Evolutionary conservation across 2,888 invertebrate genomes (phyloP), one percentile per base, ranked within the genome.

Genomic region (Calliphora vomitoria): DNA sequence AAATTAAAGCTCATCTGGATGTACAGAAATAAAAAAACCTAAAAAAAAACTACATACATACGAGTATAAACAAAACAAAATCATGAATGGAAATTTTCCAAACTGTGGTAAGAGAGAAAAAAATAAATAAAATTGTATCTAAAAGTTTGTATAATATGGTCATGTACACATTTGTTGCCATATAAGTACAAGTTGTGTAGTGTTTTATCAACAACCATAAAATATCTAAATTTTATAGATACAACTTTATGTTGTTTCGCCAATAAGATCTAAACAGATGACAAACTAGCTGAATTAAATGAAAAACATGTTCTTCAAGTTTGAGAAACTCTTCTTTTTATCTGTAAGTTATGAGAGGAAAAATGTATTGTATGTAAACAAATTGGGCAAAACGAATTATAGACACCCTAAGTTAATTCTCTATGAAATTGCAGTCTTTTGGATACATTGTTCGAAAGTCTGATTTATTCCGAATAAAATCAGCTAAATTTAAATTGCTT

Each of bases 61-160:
- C n/a, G n/a, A n/a, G n/a, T n/a, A n/a, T n/a, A n/a, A n/a, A n/a
- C 5, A 58, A 58, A 58, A 31, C 13, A 58, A 58, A 58, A 58
- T 25, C 25, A 58, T 58, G 58, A 58, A 58, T 58, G 58, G 25
- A 58, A 58, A 58, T 58, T 25, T 58, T 58, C 31, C 58, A 25
- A 3, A 18, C n/a, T 1, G 10, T 3, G 20, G 8, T 44, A 13
- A 44, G 11, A 13, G 2, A 10, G 41, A 44, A 11, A 11, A 44
- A 44, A 11, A 44, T n/a, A 44, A 4, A 44, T 1, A 10, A 44
- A 44, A 11, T 10, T 44, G 44, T 44, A 44, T 44, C 35, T 35
- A 35, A 35, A 35, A 35, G 6, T 35, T 44, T 44, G 11, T 44
- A 13, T 13, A 44, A 44, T 1, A 13, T 44, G 44, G 44, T 44